phyloP scores from a whole-genome alignment of 2,888 invertebrate genomes.

The Xestobium rufovillosum region DNA sequence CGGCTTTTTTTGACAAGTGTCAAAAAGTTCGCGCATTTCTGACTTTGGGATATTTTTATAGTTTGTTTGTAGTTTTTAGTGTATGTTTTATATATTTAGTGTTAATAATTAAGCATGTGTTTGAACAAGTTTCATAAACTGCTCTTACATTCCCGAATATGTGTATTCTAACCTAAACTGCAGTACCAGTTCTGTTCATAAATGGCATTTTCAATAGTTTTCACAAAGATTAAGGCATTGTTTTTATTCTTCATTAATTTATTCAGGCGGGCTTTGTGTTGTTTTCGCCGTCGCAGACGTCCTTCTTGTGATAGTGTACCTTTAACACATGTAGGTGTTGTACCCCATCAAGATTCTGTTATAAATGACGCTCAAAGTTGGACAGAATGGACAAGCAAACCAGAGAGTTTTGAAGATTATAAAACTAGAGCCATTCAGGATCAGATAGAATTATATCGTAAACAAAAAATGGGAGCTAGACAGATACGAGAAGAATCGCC shows the following conservation, averaged over 20 bases:
- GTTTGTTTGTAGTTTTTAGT: too few relatives aligned
- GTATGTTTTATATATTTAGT: too few relatives aligned
- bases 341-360: constrained; percentile 37
- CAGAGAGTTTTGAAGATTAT: constrained; percentile 32
- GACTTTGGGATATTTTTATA: too few relatives aligned
- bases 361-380: constrained; percentile 43
- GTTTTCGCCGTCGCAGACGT: constrained; percentile 49
- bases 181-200: too few relatives aligned
- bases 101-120: too few relatives aligned
- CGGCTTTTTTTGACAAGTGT: too few relatives aligned
- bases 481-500: constrained; percentile 38
- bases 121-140: too few relatives aligned
- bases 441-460: constrained; percentile 56
- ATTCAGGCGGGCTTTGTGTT: constrained; percentile 54
- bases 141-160: too few relatives aligned
- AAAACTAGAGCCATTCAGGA: constrained; percentile 50
- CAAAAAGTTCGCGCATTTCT: too few relatives aligned
- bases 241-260: constrained; percentile 48
- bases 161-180: too few relatives aligned
- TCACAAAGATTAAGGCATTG: constrained; percentile 50
- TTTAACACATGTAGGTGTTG: constrained; percentile 50
- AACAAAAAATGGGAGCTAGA: constrained; percentile 41
- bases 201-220: constrained; percentile 44
- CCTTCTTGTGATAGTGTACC: constrained; percentile 50
- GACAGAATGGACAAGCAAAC: constrained; percentile 56